phyloP scores from a whole-genome alignment of 2,888 invertebrate genomes.

The Exocentrus adspersus region DNA sequence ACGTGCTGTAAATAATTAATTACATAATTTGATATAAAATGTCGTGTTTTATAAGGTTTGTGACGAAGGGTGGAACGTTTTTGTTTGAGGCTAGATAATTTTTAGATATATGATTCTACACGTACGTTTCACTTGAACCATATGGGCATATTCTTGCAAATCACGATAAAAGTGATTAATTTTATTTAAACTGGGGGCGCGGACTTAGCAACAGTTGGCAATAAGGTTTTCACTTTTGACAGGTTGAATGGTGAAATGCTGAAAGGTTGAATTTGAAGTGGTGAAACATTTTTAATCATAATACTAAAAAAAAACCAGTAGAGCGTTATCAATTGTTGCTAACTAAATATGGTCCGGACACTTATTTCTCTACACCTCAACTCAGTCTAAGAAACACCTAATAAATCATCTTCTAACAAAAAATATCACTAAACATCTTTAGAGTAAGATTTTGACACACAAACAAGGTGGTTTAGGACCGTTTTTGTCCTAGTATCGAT shows the following conservation, averaged over 20 bases:
- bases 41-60: slow-evolving; percentile 52
- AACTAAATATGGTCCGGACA: too few species aligned
- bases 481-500: too few species aligned
- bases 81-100: slow-evolving; percentile 20
- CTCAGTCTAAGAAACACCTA: too few species aligned
- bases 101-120: slow-evolving; percentile 27
- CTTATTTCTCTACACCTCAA: too few species aligned
- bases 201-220: slow-evolving; percentile 31
- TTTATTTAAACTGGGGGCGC: slow-evolving; percentile 35
- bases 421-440: too few species aligned
- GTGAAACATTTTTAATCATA: too few species aligned
- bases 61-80: slow-evolving; percentile 40
- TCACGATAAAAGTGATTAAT: slow-evolving; percentile 31
- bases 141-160: slow-evolving; percentile 34
- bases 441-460: too few species aligned
- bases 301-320: too few species aligned
- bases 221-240: slow-evolving; percentile 15
- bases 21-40: slow-evolving; percentile 58
- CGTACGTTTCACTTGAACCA: slow-evolving; percentile 30
- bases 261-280: too few species aligned
- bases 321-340: too few species aligned
- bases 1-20: slow-evolving; percentile 60
- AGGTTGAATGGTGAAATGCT: not conserved
- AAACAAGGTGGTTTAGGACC: too few species aligned
- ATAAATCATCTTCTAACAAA: too few species aligned